Conservation (phyloP, 2,888 invertebrate genomes). For the Plebejus argus region DNA sequence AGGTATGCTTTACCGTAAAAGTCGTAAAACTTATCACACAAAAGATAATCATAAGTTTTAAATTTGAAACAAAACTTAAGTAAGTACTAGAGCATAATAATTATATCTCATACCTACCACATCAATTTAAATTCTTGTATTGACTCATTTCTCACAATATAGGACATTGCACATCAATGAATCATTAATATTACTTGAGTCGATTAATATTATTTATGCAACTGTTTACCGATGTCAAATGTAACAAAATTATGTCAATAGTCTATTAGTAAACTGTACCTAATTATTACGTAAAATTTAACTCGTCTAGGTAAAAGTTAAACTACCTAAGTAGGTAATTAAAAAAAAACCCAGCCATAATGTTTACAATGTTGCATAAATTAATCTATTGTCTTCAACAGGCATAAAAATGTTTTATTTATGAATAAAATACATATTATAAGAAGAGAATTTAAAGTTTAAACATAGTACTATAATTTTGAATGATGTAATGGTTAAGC, state of each 20-base stretch:
- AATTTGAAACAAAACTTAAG: not conserved
- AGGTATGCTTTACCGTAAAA: not conserved
- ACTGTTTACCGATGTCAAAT: conserved; percentile 29
- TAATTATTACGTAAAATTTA: not conserved
- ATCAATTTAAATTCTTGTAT: not conserved
- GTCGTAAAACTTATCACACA: not conserved
- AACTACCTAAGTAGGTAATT: too few species aligned
- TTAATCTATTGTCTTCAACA: not conserved
- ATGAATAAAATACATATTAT: too few species aligned
- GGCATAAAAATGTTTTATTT: not conserved
- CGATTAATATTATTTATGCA: conserved; percentile 32
- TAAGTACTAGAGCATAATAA: not conserved
- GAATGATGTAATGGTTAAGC: too few species aligned
- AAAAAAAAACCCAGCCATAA: conserved; percentile 5
- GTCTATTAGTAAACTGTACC: conserved; percentile 3
- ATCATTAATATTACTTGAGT: conserved; percentile 30
- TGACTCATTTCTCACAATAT: conserved; percentile 27
- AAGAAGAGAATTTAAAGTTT: not conserved
- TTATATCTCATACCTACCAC: not conserved
- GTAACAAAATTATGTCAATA: conserved; percentile 25
- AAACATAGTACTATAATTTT: too few species aligned
- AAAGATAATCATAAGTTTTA: not conserved
- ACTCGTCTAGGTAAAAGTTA: too few species aligned
- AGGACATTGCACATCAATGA: conserved; percentile 30
- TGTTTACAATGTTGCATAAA: not conserved